Base-by-base conservation (phyloP, 2,113 vertebrate genomes). In the Propithecus coquereli region DNA sequence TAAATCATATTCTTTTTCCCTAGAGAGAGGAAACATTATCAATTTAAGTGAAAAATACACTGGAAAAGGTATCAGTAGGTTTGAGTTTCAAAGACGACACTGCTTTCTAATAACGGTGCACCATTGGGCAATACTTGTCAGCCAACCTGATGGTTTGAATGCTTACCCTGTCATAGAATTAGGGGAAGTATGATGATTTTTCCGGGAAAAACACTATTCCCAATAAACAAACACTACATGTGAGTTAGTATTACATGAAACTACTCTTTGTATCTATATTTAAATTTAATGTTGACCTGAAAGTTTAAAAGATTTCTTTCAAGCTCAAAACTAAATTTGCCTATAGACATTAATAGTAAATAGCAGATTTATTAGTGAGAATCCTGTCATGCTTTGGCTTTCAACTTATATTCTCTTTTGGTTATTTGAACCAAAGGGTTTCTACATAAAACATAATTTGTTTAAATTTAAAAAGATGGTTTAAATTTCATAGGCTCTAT, bases 371-470 rank as follows among this genome's bases (percentile, higher is more conserved):
- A 87, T 63, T 91, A 10, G 27, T 74, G 50, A 90, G 40, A 88
- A 70, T 82, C 74, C 37, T 32, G 0, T 79, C n/a, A 65, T 68
- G 17, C 32, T 87, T 71, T 74, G 13, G 6, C 40, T 87, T 23
- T 91, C 59, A 87, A 2, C 8, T 76, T 93, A 61, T 23, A 12
- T 66, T 52, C 23, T 76, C 32, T 76, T 81, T 81, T 73, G 59
- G 37, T 74, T 94, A 52, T 83, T 95, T 45, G 52, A 91, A 94
- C 40, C 47, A 59, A 61, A 47, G n/a, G 87, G 3, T 90, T 90
- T 16, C 22, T 70, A 32, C 3, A 50, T 54, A 70, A 70, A 65
- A 37, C 40, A 2, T 25, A 76, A 6, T 84, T 87, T 90, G 25
- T 80, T 59, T 76, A 88, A 57, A 76, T 80, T 84, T 93, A 85